Percentiles rank a stretch among this genome's conserved stretches.
phyloP scores from a whole-genome alignment of 2,113 vertebrate species.

The Neogobius melanostomus region DNA sequence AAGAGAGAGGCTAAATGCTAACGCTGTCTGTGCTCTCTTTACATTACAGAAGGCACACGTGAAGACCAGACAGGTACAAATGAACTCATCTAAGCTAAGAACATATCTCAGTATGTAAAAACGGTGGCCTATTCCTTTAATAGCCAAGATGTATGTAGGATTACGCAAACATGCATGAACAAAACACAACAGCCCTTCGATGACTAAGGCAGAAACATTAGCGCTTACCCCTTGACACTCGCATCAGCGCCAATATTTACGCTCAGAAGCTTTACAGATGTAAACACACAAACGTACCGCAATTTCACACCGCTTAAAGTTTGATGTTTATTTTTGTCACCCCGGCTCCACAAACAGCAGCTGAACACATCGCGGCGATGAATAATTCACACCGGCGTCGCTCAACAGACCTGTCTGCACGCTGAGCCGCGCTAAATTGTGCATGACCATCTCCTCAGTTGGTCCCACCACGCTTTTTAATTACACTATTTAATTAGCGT shows the following conservation, averaged over 20 bases:
- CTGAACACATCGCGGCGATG: neutral
- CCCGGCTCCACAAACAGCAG: neutral
- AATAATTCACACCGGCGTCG: slow-evolving; percentile 16
- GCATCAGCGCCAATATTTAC: neutral
- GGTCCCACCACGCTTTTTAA: slow-evolving; percentile 57
- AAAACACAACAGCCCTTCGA: too few relatives aligned
- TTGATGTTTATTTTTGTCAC: slow-evolving; percentile 6
- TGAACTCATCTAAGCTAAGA: too few relatives aligned
- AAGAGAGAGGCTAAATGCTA: too few relatives aligned
- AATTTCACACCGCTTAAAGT: neutral
- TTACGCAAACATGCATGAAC: too few relatives aligned
- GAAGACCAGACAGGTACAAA: too few relatives aligned
- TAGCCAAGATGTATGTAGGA: too few relatives aligned
- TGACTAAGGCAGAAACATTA: neutral
- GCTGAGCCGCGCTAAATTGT: slow-evolving; percentile 57
- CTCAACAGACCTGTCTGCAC: slow-evolving; percentile 31
- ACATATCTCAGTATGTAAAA: too few relatives aligned
- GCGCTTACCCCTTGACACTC: neutral
- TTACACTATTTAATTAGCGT: slow-evolving; percentile 66
- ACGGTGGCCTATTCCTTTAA: too few relatives aligned
- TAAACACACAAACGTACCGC: neutral
- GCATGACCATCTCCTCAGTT: slow-evolving; percentile 56
- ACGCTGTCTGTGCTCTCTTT: too few relatives aligned
- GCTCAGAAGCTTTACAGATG: neutral
- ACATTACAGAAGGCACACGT: too few relatives aligned